Percentiles rank a stretch among this genome's conserved stretches.
These are phyloP conservation scores for Oreochromis aureus DNA, from an alignment of 2,113 vertebrate species.

Conservation along the genomic window DNA sequence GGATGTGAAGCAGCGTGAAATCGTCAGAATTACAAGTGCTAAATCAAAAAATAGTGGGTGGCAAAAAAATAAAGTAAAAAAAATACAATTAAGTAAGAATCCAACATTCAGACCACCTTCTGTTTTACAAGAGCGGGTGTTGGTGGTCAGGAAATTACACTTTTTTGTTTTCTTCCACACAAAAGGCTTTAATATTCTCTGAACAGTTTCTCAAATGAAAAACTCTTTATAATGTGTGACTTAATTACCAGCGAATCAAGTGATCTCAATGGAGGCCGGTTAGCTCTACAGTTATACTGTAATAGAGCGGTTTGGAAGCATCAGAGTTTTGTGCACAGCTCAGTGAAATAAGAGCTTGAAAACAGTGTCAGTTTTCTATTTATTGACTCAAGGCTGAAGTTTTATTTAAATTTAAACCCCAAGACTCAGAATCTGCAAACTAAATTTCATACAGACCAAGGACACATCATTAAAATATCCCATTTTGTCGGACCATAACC, in stretches of 20 bases:
- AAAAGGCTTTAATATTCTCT: background rate
- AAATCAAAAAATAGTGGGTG: background rate
- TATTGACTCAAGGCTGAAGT: background rate
- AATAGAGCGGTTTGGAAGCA: background rate
- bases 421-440: background rate
- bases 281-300: background rate
- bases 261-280: background rate
- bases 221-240: background rate
- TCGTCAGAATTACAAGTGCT: accelerated
- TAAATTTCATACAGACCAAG: background rate
- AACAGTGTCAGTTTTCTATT: background rate
- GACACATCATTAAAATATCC: background rate
- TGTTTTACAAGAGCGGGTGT: background rate
- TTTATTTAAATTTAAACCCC: background rate
- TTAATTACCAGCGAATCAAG: background rate
- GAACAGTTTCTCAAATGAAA: background rate
- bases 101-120: background rate
- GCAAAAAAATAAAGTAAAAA: background rate
- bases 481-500: accelerated
- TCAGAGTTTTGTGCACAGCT: background rate
- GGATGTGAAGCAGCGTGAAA: background rate
- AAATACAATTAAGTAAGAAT: background rate
- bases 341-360: background rate
- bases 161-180: background rate
- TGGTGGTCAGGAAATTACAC: background rate